Evolutionary conservation across 2,797 vertebrate species (phyloP).

Genomic region (Nannoperca australis): DNA sequence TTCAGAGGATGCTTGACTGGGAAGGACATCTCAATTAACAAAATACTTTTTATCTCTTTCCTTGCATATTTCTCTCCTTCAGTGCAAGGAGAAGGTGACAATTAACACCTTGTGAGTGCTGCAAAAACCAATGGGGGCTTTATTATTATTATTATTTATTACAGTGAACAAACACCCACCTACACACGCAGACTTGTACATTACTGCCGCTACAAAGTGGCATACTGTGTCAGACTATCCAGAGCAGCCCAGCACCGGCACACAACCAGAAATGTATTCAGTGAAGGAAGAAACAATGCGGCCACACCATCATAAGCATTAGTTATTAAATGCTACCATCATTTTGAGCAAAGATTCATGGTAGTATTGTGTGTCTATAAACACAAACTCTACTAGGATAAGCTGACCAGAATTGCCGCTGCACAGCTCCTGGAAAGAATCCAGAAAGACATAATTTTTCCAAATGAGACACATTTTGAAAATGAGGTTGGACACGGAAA

Average conservation of each 20-base stretch:
- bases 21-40: background rate
- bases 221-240: background rate
- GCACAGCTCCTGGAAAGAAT: slow-evolving; percentile 59
- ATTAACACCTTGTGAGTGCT: slow-evolving; percentile 1
- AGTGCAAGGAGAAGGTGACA: background rate
- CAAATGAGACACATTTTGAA: slow-evolving; percentile 76
- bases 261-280: slow-evolving; percentile 17
- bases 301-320: slow-evolving; percentile 3
- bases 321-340: slow-evolving; percentile 34
- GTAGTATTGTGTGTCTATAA: slow-evolving; percentile 21
- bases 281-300: slow-evolving; percentile 4
- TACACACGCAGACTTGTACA: background rate
- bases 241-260: slow-evolving; percentile 13
- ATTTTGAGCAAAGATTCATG: slow-evolving; percentile 42
- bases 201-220: slow-evolving; percentile 13
- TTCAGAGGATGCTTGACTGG: slow-evolving; percentile 1
- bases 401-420: slow-evolving; percentile 39
- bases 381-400: slow-evolving; percentile 41
- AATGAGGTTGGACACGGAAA: slow-evolving; percentile 79
- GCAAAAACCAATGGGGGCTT: slow-evolving; percentile 1
- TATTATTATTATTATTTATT: background rate
- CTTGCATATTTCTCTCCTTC: background rate
- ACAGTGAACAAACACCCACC: slow-evolving; percentile 12
- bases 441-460: slow-evolving; percentile 68
- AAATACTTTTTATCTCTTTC: background rate